These are phyloP conservation scores for Myiotriccus ornatus DNA, from an alignment of 2,797 vertebrate genomes.

Conservation along the genomic window DNA sequence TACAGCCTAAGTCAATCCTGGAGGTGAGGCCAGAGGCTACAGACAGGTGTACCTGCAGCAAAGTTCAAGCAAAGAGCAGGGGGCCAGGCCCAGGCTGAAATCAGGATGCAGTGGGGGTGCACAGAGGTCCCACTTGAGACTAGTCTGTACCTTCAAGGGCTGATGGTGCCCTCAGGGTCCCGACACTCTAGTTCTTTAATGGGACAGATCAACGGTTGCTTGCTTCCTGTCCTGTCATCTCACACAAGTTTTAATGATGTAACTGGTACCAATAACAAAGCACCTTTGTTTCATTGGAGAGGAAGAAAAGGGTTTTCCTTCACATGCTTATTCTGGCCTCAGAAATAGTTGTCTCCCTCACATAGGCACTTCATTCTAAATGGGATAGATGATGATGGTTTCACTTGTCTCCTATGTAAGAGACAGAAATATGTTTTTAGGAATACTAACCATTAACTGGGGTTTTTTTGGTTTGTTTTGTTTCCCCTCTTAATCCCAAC, in stretches of 20 bases:
- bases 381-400: neutral
- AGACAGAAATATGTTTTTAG: neutral
- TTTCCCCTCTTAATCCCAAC: neutral
- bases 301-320: neutral
- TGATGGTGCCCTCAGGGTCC: neutral
- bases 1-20: neutral
- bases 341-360: neutral
- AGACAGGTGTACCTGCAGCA: neutral
- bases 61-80: neutral
- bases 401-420: neutral
- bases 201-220: neutral
- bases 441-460: neutral
- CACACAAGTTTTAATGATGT: neutral
- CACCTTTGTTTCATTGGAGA: neutral
- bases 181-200: neutral
- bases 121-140: neutral
- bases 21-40: neutral
- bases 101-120: neutral
- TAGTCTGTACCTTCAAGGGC: neutral
- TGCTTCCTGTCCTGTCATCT: neutral
- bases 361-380: neutral
- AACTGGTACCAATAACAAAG: neutral
- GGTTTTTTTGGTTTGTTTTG: neutral
- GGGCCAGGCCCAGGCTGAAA: neutral
- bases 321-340: neutral